Base-by-base conservation (phyloP, 2,888 invertebrate genomes). In the Panzeria rudis region DNA sequence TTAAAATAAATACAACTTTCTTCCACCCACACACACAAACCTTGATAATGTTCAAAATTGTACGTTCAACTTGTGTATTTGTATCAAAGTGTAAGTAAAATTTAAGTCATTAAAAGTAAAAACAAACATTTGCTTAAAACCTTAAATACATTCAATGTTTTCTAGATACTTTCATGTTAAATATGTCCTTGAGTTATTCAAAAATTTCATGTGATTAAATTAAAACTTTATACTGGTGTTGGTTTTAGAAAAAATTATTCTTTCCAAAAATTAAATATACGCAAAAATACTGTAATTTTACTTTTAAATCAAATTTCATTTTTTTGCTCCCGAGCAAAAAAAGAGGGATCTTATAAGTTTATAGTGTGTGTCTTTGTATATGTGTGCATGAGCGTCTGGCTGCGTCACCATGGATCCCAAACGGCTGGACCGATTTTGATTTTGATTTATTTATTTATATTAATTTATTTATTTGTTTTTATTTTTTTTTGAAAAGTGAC, bases 141-240 rank as follows among this genome's bases (percentile, higher is more conserved):
- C 32, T 56, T 62, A n/a, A n/a, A 56, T 47, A 41, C 15, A 32
- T 23, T 23, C 9, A 69, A 50, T 20, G 8, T 23, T 13, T 35
- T 35, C 20, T 5, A 35, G 4, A 68, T 20, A 52, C 15, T 50
- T 5, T 8, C 9, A 52, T 17, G 35, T 15, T 15, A 35, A n/a
- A 59, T 3, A 66, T 71, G 35, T 54, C 59, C 61, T 76, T 76
- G 56, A 64, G 38, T 47, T 50, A 52, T 71, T 59, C 2, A 73
- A 83, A 83, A 73, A 54, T 83, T 79, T 83, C 13, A 47, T 64
- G 44, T 62, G 23, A 79, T 72, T 71, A 47, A 17, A 41, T 17
- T 23, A 11, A 17, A 73, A 32, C 29, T 50, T 76, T 54, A 44
- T 25, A 17, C 1, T 59, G 38, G 20, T 38, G 44, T 64, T 64